Percentiles rank a stretch among this genome's conserved stretches.
phyloP scores from a whole-genome alignment of 2,888 invertebrate species.

The Sabatieria punctata region DNA sequence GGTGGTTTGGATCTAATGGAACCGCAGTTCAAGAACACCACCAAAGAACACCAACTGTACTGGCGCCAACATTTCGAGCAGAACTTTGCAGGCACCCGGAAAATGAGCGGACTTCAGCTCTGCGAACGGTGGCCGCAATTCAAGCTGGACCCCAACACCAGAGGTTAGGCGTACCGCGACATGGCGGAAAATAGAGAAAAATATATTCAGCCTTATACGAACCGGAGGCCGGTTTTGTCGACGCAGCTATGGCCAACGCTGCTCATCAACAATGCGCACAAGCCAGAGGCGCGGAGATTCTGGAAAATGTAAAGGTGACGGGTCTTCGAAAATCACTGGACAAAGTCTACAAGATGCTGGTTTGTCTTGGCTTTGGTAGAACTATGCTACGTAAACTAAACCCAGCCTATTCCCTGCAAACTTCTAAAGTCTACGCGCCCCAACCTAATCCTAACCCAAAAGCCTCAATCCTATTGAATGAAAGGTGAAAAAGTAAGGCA shows the following conservation, averaged over 20 bases:
- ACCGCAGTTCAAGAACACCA: conserved; percentile 18
- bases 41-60: conserved; percentile 24
- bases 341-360: too few species aligned
- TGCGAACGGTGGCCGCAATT: background rate
- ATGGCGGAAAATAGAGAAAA: too few species aligned
- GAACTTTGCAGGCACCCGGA: background rate
- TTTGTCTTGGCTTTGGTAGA: too few species aligned
- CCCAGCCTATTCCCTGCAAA: too few species aligned
- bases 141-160: background rate
- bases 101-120: background rate
- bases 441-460: too few species aligned
- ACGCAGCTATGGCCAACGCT: conserved; percentile 29
- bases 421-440: too few species aligned
- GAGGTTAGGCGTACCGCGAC: background rate
- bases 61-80: background rate
- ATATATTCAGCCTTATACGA: conserved; percentile 25
- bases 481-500: too few species aligned
- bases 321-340: too few species aligned
- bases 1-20: too few species aligned
- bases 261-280: conserved; percentile 30
- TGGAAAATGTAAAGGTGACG: conserved; percentile 28
- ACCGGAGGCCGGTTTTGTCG: conserved; percentile 29
- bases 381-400: too few species aligned
- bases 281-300: conserved; percentile 25
- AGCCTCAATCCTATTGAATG: too few species aligned